Percentiles rank a stretch among this genome's conserved stretches.
phyloP scores from a whole-genome alignment of 2,797 vertebrate genomes.

The Falco columbarius region DNA sequence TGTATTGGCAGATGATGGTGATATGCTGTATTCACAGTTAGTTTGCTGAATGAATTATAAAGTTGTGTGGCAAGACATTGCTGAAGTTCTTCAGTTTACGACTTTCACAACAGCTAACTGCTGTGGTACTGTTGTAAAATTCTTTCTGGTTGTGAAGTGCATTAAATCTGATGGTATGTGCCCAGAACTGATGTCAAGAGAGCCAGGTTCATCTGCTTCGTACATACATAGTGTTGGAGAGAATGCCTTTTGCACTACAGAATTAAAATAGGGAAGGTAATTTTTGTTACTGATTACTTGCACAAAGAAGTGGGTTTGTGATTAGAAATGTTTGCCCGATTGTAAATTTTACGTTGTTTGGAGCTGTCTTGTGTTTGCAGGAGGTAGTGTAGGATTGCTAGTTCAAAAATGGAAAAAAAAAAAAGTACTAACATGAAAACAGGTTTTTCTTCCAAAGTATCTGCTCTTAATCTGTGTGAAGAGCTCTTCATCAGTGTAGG shows the following conservation, averaged over 20 bases:
- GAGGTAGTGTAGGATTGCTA: not conserved
- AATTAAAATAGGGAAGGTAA: not conserved
- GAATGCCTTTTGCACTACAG: not conserved
- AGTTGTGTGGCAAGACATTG: not conserved
- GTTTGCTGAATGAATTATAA: not conserved
- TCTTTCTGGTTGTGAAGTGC: not conserved
- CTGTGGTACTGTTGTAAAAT: not conserved
- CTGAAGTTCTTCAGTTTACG: not conserved
- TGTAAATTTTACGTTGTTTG: not conserved
- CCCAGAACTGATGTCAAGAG: not conserved
- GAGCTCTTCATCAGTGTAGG: not conserved
- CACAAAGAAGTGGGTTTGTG: not conserved
- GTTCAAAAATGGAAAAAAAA: not conserved
- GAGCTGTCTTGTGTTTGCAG: not conserved
- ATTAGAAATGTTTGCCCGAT: not conserved
- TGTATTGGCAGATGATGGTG: conserved; percentile 5
- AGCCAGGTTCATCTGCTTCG: not conserved
- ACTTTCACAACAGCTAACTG: not conserved
- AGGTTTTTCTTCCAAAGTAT: not conserved
- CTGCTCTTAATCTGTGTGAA: not conserved
- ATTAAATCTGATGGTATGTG: not conserved
- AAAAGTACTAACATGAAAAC: not conserved
- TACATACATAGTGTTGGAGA: rapidly evolving
- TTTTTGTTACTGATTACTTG: not conserved
- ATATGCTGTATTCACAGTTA: conserved; percentile 72